Conservation (phyloP, 2,797 vertebrate genomes). For the Cephalopachus bancanus region DNA sequence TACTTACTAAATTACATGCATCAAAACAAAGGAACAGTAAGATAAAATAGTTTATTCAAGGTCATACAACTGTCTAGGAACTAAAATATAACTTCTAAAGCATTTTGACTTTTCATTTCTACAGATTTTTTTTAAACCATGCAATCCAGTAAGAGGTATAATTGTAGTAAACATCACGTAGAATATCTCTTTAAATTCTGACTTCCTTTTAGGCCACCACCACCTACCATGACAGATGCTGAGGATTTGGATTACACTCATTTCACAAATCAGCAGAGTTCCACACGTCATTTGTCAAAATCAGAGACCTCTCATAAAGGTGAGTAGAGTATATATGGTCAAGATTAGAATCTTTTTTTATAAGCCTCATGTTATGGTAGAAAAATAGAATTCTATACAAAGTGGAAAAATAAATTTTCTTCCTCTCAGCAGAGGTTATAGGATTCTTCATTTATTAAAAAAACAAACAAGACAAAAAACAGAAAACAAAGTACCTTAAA, state of each 20-base stretch:
- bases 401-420: neutral
- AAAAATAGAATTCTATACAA: neutral
- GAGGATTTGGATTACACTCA: conserved; percentile 80
- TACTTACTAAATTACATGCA: neutral
- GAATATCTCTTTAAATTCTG: neutral
- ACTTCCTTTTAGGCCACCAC: conserved; percentile 85
- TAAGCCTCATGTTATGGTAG: neutral
- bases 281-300: conserved; percentile 84
- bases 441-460: conserved; percentile 44
- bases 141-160: neutral
- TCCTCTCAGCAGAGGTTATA: neutral
- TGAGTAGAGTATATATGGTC: conserved; percentile 59
- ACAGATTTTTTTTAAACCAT: neutral
- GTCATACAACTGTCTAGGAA: neutral
- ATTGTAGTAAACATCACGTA: neutral
- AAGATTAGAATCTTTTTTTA: neutral
- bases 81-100: conserved; percentile 19
- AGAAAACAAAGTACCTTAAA: neutral
- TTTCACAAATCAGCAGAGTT: conserved; percentile 85
- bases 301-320: conserved; percentile 89
- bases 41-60: conserved; percentile 51
- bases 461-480: neutral
- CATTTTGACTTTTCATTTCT: neutral
- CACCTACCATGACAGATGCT: conserved; percentile 59
- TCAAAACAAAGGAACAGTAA: neutral